Base-by-base conservation (phyloP, 2,797 vertebrate genomes). In the Cirrhinus molitorella region DNA sequence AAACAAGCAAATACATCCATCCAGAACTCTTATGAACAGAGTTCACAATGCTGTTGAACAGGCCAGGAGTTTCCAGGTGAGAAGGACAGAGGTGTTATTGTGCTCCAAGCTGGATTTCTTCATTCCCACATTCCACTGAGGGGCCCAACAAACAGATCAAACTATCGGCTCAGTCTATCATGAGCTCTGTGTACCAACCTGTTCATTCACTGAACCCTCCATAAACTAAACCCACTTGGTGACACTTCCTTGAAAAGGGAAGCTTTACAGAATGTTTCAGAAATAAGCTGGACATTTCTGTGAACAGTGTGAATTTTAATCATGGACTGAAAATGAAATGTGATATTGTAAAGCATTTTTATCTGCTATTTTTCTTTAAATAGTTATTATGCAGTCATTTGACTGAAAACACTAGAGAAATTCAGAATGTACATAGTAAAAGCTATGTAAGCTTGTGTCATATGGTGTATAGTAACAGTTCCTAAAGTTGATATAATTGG, bases 1-100 rank as follows among this genome's bases (percentile, higher is more conserved):
- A 55, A 40, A 68, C n/a, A 25, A 68, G 51, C 23, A 6, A 9
- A 57, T 31, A 10, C 16, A 25, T 45, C 34, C 17, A 25, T 43
- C 68, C 16, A 59, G 37, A 61, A 4, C 59, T 65, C 21, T 49
- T 10, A 40, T 40, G 57, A 82, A 25, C 16, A 28, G 21, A 21
- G 49, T 43, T 43, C 10, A 43, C 47, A 53, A 31, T 61, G 49
- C 25, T 59, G n/a, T 40, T 70, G 7, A 68, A 71, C 8, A 31
- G 57, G 43, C 83, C 49, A 63, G 23, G n/a, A 9, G 17, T 51
- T 83, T 88, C 37, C 43, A 74, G 85, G 87, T 86, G 78, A 47
- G 85, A 85, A 87, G 83, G 66, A 94, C 92, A 94, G 90, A 91
- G 89, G 87, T 86, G 77, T 88, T 81, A 90, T 92, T 94, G 91